Conservation (phyloP, 2,888 invertebrate genomes). For the Dryococelus australis region DNA sequence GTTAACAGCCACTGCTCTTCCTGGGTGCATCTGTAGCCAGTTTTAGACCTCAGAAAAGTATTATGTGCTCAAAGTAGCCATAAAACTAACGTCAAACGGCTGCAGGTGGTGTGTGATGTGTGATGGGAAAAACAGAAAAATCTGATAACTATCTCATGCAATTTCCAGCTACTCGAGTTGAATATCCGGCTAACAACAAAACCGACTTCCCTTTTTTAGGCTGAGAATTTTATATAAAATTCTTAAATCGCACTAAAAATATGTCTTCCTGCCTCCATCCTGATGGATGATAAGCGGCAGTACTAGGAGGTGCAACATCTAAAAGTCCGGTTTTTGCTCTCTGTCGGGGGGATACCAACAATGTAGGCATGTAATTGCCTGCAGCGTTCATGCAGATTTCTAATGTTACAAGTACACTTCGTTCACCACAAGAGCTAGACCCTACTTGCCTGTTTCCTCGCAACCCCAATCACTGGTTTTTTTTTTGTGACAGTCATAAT, state of each 20-base stretch:
- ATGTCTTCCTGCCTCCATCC: constrained; percentile 41
- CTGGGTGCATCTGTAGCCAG: constrained; percentile 34
- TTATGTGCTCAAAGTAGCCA: constrained; percentile 47
- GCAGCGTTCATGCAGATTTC: too few species aligned
- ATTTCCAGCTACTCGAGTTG: constrained; percentile 49
- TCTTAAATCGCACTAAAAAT: constrained; percentile 18
- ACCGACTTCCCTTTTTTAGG: constrained; percentile 51
- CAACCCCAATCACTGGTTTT: neutral
- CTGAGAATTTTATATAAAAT: constrained; percentile 48
- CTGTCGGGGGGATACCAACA: constrained; percentile 52
- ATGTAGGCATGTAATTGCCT: constrained; percentile 46
- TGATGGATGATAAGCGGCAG: constrained; percentile 50
- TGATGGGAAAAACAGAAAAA: constrained; percentile 37
- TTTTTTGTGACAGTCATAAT: neutral
- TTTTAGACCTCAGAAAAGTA: constrained; percentile 42
- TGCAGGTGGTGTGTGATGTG: constrained; percentile 48
- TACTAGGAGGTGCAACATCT: constrained; percentile 43
- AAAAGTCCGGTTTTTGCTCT: constrained; percentile 52
- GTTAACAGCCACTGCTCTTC: constrained; percentile 38
- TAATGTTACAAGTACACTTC: neutral
- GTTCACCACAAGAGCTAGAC: constrained; percentile 24
- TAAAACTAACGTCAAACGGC: constrained; percentile 49
- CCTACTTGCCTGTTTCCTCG: constrained; percentile 47
- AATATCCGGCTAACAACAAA: constrained; percentile 54
- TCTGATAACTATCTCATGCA: constrained; percentile 46